Evolutionary conservation across 2,113 vertebrate species (phyloP).

Genomic region (Anoplopoma fimbria): DNA sequence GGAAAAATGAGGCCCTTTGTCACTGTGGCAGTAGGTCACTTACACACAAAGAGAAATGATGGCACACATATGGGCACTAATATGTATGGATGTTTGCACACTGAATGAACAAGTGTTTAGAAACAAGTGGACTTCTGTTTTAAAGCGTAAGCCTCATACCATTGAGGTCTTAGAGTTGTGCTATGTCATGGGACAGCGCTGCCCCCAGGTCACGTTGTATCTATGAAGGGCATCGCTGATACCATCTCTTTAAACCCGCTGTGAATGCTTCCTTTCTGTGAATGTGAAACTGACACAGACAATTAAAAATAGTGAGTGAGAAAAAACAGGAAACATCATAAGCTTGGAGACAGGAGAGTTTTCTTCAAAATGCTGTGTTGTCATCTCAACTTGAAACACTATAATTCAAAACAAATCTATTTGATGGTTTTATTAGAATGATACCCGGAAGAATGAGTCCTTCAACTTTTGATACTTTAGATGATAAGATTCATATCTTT

Average conservation of each 20-base stretch:
- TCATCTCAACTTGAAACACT: background rate
- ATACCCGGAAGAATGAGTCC: background rate
- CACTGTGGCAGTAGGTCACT: constrained; percentile 47
- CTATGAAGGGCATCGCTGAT: constrained; percentile 70
- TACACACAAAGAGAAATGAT: constrained; percentile 62
- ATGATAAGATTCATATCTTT: background rate
- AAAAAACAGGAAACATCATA: constrained; percentile 1
- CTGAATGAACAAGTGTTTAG: constrained; percentile 64
- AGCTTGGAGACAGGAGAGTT: background rate
- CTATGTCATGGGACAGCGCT: constrained; percentile 68
- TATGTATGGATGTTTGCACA: constrained; percentile 37
- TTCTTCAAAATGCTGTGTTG: background rate
- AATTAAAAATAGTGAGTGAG: constrained; percentile 33
- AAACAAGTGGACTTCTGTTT: constrained; percentile 67
- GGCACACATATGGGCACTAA: constrained; percentile 39
- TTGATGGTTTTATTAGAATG: background rate
- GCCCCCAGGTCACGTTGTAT: constrained; percentile 70
- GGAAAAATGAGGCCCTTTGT: constrained; percentile 40
- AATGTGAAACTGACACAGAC: constrained; percentile 25
- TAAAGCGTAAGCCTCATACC: constrained; percentile 67
- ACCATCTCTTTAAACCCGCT: constrained; percentile 63
- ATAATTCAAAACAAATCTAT: background rate
- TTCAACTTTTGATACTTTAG: background rate
- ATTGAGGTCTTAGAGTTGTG: constrained; percentile 71
- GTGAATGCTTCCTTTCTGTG: constrained; percentile 68